Evolutionary conservation across 1,140 invertebrate species (phyloP).

Genomic region (Chironomus tepperi): DNA sequence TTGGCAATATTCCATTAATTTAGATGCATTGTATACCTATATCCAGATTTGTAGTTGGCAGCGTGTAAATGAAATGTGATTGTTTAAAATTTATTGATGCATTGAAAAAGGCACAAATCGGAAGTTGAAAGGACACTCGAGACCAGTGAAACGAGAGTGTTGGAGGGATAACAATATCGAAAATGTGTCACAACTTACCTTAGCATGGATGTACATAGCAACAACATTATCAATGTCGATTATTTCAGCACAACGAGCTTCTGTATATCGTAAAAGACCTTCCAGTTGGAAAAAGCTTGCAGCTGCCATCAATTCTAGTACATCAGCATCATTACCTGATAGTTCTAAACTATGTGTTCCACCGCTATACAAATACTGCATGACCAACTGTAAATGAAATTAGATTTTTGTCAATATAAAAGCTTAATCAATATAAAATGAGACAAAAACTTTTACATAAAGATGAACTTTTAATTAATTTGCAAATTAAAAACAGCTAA

Average conservation of each 20-base stretch:
- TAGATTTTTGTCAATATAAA: no score
- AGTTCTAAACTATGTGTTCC: conserved; percentile 69
- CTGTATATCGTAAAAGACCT: conserved; percentile 74
- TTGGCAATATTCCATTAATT: conserved; percentile 82
- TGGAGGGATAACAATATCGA: not conserved
- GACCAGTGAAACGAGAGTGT: no score
- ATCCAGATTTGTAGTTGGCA: not conserved
- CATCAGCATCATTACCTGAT: conserved; percentile 55
- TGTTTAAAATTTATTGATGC: not conserved
- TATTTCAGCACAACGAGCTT: conserved; percentile 71
- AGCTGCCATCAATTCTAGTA: conserved; percentile 81
- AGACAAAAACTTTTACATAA: not conserved
- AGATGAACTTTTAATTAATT: no score
- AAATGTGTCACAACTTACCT: conserved; percentile 46
- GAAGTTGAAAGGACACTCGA: not conserved
- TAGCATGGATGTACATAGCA: conserved; percentile 87
- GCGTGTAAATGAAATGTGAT: not conserved
- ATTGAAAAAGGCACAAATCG: not conserved
- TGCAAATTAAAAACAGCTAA: no score
- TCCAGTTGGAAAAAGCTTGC: conserved; percentile 87
- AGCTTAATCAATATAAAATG: no score
- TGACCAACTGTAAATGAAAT: conserved; percentile 61
- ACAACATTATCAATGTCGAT: conserved; percentile 83
- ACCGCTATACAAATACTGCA: conserved; percentile 87
- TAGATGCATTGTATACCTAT: conserved; percentile 77